phyloP scores from a whole-genome alignment of 2,888 invertebrate species.

The Zygothrica quintamaculata region DNA sequence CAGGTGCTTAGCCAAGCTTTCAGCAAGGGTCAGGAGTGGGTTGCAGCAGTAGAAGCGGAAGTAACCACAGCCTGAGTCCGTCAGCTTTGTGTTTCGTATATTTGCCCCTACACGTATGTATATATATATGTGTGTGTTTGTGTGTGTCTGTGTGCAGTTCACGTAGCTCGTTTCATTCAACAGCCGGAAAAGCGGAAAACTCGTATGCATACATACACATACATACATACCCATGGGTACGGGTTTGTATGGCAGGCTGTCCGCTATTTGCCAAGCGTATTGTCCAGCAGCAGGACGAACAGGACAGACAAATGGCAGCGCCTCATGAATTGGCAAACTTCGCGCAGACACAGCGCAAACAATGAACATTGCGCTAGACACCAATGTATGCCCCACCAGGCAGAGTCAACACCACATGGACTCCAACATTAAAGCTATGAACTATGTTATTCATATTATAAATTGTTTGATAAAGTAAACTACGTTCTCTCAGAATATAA shows the following conservation, averaged over 20 bases:
- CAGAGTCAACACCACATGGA: conserved; percentile 1
- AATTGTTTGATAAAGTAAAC: too few relatives aligned
- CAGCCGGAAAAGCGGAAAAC: conserved; percentile 76
- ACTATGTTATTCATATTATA: too few relatives aligned
- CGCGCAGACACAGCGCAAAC: conserved; percentile 76
- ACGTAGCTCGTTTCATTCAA: conserved; percentile 47
- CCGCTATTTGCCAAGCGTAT: conserved; percentile 77
- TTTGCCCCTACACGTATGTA: conserved; percentile 7
- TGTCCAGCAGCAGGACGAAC: conserved; percentile 39
- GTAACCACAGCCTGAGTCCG: conserved; percentile 36
- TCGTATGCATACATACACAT: conserved; percentile 66
- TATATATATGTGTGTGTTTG: background rate
- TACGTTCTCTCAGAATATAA: background rate
- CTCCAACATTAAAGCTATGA: background rate
- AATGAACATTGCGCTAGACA: conserved; percentile 48
- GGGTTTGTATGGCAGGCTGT: conserved; percentile 32
- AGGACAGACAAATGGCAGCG: conserved; percentile 43
- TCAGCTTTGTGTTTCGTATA: background rate
- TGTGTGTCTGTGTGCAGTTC: conserved; percentile 14
- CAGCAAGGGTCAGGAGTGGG: conserved; percentile 38
- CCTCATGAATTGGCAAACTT: conserved; percentile 74
- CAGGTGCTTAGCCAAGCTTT: conserved; percentile 83
- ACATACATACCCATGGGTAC: background rate
- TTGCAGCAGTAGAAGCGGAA: conserved; percentile 29
- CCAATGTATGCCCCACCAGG: conserved; percentile 1